Base-by-base conservation (phyloP, 2,888 invertebrate genomes). In the Pseudococcus viburni region DNA sequence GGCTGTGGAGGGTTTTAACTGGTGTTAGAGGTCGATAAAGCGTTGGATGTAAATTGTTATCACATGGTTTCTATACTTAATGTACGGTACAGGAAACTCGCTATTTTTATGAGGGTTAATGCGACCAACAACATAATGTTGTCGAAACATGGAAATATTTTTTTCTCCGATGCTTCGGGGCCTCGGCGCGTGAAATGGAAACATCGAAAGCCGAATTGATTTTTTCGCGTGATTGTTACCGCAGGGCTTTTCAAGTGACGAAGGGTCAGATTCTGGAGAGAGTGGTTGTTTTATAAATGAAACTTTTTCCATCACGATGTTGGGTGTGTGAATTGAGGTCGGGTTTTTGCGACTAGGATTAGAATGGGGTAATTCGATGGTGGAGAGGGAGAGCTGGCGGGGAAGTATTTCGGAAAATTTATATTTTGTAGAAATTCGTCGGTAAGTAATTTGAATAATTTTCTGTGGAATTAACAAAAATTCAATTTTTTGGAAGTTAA, bases 71-170 rank as follows among this genome's bases (percentile, higher is more conserved):
- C 15, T 73, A 26, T 33, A 33, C 26, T 33, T 33, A 33, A 73
- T 73, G 11, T 59, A 8, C 26, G 15, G 11, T 15, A 33, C 68
- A 73, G 68, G 68, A 73, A 73, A 73, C 33, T 73, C 26, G 68
- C 15, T 33, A 73, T 33, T 73, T 73, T 26, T 73, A 33, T n/a
- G 68, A 73, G 68, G 68, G 68, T 73, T 73, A 73, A 59, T 12
- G 26, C 26, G 33, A 3, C 15, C 33, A 33, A 33, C 33, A 33
- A 33, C 2, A n/a, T 73, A 73, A 73, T 73, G 68, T 73, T 73
- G 68, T 73, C 9, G 68, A 64, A 64, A 64, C 68, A 26, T 73
- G 68, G 68, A 73, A 73, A 73, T 73, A 73, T 73, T 73, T 73
- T 73, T 33, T 73, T 64, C 9, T 22, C 22, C 19, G 22, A 22